Conservation (phyloP, 2,888 invertebrate species). For the Andrena praecox region DNA sequence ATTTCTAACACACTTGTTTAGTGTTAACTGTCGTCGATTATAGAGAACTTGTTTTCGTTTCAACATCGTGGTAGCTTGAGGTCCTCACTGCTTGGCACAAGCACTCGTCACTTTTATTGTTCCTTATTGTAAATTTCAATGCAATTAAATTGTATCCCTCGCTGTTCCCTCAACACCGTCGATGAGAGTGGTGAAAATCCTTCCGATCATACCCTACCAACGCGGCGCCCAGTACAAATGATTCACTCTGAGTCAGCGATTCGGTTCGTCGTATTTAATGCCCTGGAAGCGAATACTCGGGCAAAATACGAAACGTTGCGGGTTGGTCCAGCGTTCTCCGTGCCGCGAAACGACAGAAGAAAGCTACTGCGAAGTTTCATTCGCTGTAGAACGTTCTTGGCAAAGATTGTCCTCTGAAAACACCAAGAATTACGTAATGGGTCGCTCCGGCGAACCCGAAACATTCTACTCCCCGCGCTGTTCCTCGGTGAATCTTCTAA, state of each 20-base stretch:
- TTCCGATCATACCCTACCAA: conserved; percentile 26
- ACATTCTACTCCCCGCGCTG: neutral
- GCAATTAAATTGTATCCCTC: neutral
- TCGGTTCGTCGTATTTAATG: conserved; percentile 52
- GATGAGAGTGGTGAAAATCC: neutral
- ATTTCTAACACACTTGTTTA: neutral
- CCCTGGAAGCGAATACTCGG: conserved; percentile 41
- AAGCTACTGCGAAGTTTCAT: neutral
- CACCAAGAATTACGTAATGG: conserved; percentile 26
- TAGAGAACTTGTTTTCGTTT: neutral
- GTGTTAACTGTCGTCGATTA: neutral
- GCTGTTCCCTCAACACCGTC: neutral
- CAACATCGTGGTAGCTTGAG: neutral
- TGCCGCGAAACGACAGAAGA: neutral
- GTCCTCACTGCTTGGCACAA: neutral
- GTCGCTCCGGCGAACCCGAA: neutral
- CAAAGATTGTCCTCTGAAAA: conserved; percentile 37
- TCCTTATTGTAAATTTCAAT: too few relatives aligned
- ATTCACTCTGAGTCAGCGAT: conserved; percentile 52
- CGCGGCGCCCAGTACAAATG: neutral
- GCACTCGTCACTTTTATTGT: neutral
- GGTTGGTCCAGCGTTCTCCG: conserved; percentile 27
- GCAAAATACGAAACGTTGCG: conserved; percentile 17
- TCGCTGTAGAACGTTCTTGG: conserved; percentile 24
- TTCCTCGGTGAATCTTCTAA: neutral